A percentile compares a stretch with the other conserved stretches of the same genome.
Evolutionary conservation across 1,140 invertebrate genomes (phyloP).

Genomic region (Lepidotrigona ventralis): DNA sequence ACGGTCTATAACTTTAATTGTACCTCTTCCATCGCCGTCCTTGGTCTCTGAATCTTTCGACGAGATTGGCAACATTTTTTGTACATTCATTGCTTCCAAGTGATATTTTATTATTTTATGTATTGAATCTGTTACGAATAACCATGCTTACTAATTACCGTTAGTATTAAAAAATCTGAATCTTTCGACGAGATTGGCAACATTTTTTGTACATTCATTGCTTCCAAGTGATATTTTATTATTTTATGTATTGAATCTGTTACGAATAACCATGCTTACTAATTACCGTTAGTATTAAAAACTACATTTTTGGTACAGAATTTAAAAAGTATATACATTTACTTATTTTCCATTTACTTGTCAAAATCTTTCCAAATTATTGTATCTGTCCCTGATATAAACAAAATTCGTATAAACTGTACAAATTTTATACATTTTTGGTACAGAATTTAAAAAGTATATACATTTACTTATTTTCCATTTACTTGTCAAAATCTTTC

Average conservation of each 20-base stretch:
- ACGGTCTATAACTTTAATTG: constrained; percentile 75
- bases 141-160: neutral
- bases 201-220: constrained; percentile 63
- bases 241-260: neutral
- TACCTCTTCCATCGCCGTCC: constrained; percentile 67
- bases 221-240: neutral
- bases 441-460: too few relatives aligned
- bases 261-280: neutral
- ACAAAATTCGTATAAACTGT: neutral
- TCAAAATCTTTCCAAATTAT: neutral
- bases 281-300: neutral
- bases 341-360: neutral
- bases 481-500: neutral
- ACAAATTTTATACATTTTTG: neutral
- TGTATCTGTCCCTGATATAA: neutral
- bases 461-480: too few relatives aligned
- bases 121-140: neutral
- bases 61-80: constrained; percentile 63
- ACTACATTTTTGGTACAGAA: neutral
- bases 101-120: neutral
- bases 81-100: constrained; percentile 47
- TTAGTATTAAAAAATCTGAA: constrained; percentile 58
- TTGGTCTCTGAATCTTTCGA: constrained; percentile 72
- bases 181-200: constrained; percentile 68
- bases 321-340: neutral